Base-by-base conservation (phyloP, 2,797 vertebrate genomes). In the Tapirus indicus region DNA sequence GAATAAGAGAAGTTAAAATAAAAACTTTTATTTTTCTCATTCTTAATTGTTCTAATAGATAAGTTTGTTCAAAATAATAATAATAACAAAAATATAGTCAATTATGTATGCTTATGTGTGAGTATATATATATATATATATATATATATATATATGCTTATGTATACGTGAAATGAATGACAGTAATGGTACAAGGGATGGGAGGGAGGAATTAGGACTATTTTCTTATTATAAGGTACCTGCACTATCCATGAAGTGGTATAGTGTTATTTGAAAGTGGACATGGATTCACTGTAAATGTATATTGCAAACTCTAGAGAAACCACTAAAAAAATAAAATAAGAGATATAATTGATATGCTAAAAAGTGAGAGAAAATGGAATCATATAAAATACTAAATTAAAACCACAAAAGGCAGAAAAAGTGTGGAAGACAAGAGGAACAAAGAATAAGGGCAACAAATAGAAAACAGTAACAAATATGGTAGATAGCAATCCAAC, bases 351-450 rank as follows among this genome's bases (percentile, higher is more conserved):
- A 56, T 0, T 68, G 27, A 69, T 83, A 77, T 20, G 35, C 52
- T 87, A 91, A 91, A 56, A 96, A 75, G 58, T 27, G n/a, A 66
- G 38, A 94, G 49, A 82, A 94, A 91, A 68, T 60, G 16, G 49
- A 75, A 75, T 74, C 49, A 32, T 44, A 44, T 58, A 87, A 87
- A 56, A 86, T 44, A 21, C n/a, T 91, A 74, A 68, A 4, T 86
- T 49, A 80, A 94, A 94, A 68, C 56, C 27, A 72, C n/a, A 80
- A 86, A 93, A 96, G 27, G 52, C 58, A 74, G 49, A 75, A 80
- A 56, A 94, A 21, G 12, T 60, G 44, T 82, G 29, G n/a, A 75
- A 87, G 49, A n/a, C 84, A 88, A 68, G 17, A 62, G 27, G 18
- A 85, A 64, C 32, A 77, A 89, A 89, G 56, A 82, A 68, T 38